Percentiles rank a stretch among this genome's conserved stretches.
phyloP scores from a whole-genome alignment of 2,113 vertebrate genomes.

The Carlito syrichta region DNA sequence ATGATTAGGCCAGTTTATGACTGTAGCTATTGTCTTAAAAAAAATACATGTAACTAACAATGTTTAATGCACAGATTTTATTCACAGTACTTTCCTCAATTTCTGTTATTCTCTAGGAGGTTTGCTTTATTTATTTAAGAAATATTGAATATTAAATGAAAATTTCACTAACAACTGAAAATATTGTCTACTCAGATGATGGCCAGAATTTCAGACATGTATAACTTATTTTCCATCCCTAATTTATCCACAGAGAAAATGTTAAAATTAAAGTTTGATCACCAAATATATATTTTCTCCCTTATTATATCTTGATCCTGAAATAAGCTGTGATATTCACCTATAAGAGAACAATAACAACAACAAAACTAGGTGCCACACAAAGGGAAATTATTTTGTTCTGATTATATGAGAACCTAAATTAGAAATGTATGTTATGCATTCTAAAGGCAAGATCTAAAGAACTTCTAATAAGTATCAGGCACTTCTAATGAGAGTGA shows the following conservation, averaged over 20 bases:
- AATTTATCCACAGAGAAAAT: constrained; percentile 16
- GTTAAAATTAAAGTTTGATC: neutral
- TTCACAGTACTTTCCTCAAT: neutral
- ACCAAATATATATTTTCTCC: neutral
- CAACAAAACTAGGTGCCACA: neutral
- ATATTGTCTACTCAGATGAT: constrained; percentile 6
- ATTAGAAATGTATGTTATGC: constrained; percentile 38
- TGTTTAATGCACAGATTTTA: constrained; percentile 24
- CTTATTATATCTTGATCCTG: neutral
- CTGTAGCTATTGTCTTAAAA: no score
- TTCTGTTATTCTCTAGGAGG: neutral
- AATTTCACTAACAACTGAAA: constrained; percentile 23
- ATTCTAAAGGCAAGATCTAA: constrained; percentile 20
- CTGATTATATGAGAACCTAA: neutral
- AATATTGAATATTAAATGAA: neutral
- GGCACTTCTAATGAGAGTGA: neutral
- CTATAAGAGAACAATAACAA: neutral
- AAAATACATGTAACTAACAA: neutral
- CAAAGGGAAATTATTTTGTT: constrained; percentile 28
- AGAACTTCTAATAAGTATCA: neutral
- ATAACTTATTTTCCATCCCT: constrained; percentile 30
- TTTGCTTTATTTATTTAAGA: constrained; percentile 31
- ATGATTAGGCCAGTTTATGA: neutral
- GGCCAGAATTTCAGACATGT: neutral
- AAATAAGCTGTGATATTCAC: neutral